Evolutionary conservation across 2,888 invertebrate genomes (phyloP).

Genomic region (Melanostoma scalare): DNA sequence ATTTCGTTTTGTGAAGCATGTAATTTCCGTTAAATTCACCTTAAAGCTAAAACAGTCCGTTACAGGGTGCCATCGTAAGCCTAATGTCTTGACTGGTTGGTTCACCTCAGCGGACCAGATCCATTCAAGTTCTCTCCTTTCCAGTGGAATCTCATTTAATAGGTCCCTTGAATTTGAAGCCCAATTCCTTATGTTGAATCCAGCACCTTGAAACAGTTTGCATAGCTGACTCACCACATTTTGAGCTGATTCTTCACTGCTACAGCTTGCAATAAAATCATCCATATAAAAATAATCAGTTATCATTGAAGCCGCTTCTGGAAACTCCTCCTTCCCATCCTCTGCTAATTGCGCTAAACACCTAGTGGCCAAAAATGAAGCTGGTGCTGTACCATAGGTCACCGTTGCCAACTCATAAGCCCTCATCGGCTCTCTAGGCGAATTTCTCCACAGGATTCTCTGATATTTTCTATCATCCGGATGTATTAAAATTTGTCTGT

Average conservation of each 20-base stretch:
- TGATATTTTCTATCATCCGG: conserved; percentile 54
- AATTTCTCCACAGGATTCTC: neutral
- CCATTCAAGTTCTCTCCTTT: conserved; percentile 19
- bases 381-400: conserved; percentile 43
- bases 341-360: conserved; percentile 16
- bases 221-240: conserved; percentile 3
- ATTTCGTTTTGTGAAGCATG: conserved; percentile 25
- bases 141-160: conserved; percentile 12
- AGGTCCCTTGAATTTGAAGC: conserved; percentile 31
- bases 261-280: conserved; percentile 38
- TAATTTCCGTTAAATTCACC: neutral
- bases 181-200: conserved; percentile 46
- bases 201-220: conserved; percentile 13
- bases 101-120: conserved; percentile 15
- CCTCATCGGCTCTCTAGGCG: no score
- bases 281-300: conserved; percentile 33
- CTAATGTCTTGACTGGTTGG: conserved; percentile 17
- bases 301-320: conserved; percentile 10
- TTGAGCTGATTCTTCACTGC: neutral
- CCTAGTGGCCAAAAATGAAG: conserved; percentile 6
- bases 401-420: conserved; percentile 51
- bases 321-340: conserved; percentile 6
- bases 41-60: conserved; percentile 17
- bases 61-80: conserved; percentile 8
- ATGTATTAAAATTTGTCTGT: conserved; percentile 52